Evolutionary conservation across 1,140 invertebrate species (phyloP).

Genomic region (Drosophila sproati): DNA sequence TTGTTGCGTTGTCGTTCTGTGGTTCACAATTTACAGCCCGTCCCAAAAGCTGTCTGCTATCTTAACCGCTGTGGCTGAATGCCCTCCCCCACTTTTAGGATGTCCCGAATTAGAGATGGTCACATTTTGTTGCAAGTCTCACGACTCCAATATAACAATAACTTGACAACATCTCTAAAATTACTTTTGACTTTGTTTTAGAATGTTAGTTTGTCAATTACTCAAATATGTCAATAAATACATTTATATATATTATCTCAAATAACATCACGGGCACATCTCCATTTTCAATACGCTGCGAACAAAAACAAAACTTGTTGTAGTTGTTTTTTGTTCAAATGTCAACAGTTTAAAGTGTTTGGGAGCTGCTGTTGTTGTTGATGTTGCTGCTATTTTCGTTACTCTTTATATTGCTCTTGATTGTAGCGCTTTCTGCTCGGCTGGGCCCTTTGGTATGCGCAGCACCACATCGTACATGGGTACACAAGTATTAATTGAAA

Average conservation of each 20-base stretch:
- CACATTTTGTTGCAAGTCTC: neutral
- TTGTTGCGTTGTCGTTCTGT: conserved; percentile 19
- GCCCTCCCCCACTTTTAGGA: neutral
- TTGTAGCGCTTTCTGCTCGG: conserved; percentile 4
- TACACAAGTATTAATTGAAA: conserved; percentile 59
- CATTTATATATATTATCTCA: no score
- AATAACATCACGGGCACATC: neutral
- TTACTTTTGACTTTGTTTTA: neutral
- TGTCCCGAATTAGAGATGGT: conserved; percentile 1
- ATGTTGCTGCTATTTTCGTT: conserved; percentile 6
- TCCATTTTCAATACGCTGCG: neutral
- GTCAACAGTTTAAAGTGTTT: conserved; percentile 21
- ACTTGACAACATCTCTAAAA: no score
- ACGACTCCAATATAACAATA: neutral
- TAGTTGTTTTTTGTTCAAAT: conserved; percentile 18
- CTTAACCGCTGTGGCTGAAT: neutral
- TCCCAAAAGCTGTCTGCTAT: conserved; percentile 9
- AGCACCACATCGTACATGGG: neutral
- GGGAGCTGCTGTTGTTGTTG: conserved; percentile 4
- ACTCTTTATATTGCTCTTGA: conserved; percentile 17
- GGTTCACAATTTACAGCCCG: conserved; percentile 26
- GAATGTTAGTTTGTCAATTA: neutral
- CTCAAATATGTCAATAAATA: no score
- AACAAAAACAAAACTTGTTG: conserved; percentile 2
- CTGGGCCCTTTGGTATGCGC: neutral